Percentiles rank a stretch among this genome's conserved stretches.
phyloP scores from a whole-genome alignment of 2,888 invertebrate species.

The Tinea trinotella region DNA sequence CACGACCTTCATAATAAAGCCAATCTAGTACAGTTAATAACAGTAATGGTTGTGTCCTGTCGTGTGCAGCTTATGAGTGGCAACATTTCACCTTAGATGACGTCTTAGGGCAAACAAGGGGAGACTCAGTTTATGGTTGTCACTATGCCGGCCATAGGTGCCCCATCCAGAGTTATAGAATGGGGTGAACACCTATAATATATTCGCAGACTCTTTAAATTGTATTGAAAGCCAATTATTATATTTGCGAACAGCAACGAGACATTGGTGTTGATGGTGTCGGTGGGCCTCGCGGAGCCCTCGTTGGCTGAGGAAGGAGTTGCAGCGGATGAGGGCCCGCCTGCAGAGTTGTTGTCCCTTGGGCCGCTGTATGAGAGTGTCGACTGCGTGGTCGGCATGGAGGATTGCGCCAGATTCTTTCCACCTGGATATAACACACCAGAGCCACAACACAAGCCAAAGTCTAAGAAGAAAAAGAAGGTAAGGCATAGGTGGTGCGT shows the following conservation, averaged over 20 bases:
- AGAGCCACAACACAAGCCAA: constrained; percentile 53
- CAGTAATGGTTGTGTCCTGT: no score
- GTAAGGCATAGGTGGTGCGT: constrained; percentile 34
- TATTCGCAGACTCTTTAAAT: no score
- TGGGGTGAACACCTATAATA: no score
- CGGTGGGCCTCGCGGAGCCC: constrained; percentile 75
- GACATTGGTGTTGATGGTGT: constrained; percentile 78
- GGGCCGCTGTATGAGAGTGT: constrained; percentile 80
- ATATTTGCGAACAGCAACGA: constrained; percentile 71
- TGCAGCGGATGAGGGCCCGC: constrained; percentile 75
- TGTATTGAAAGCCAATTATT: no score
- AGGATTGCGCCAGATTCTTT: constrained; percentile 78
- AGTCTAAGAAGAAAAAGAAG: constrained; percentile 71
- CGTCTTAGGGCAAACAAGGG: no score
- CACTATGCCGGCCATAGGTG: no score
- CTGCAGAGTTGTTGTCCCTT: constrained; percentile 74
- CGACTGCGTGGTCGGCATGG: constrained; percentile 74
- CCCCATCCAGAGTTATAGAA: no score
- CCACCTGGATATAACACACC: constrained; percentile 75
- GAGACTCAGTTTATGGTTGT: no score
- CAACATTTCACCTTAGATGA: no score
- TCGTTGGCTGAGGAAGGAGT: constrained; percentile 74
- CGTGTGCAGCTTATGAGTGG: no score
- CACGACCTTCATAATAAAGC: no score
- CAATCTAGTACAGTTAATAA: no score